Evolutionary conservation across 2,113 vertebrate genomes (phyloP), one percentile per base, ranked within the genome.

Genomic region (Steatornis caripensis): DNA sequence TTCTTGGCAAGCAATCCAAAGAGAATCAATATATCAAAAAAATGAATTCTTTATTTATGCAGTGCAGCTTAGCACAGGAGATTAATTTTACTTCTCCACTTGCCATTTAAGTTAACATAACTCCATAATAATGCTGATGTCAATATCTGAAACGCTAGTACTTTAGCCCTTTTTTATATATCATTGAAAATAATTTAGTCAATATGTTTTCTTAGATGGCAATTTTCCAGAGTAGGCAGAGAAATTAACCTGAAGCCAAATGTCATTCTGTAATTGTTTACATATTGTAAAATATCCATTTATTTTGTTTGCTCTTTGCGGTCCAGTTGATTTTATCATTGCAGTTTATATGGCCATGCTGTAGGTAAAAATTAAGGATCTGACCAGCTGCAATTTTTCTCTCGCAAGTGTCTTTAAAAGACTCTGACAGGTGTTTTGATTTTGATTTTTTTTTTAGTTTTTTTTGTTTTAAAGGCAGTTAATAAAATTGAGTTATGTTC

Each of bases 41-140:
- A 79, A 61, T 18, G 5, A 78, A 43, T 89, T 49, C 32, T 69
- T 85, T 94, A 41, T 90, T 92, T 87, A 70, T 79, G 66, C 78
- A 57, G 84, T 16, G 69, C 58, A 76, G 37, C 57, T 84, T 64
- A 51, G 43, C 70, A 84, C 8, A 77, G 37, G 66, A 85, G 71
- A 96, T 87, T 36, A 69, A 94, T 97, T 92, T 94, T 24, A 53
- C 74, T 78, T 76, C 57, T 84, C 49, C 90, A 87, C 70, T 83
- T 91, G 78, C 85, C 92, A 93, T 39, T 74, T 61, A 77, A 82
- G 65, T 74, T 34, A 69, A 45, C 76, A 58, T 95, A 89, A 62
- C 37, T 72, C 66, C 58, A 7, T 84, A 80, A 89, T 89, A 39
- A 95, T 62, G 79, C 92, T 88, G 86, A 77, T 90, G 78, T 61